A percentile compares a stretch with the other conserved stretches of the same genome.
Evolutionary conservation across 1,140 invertebrate genomes (phyloP).

Genomic region (Drosophila bipectinata): DNA sequence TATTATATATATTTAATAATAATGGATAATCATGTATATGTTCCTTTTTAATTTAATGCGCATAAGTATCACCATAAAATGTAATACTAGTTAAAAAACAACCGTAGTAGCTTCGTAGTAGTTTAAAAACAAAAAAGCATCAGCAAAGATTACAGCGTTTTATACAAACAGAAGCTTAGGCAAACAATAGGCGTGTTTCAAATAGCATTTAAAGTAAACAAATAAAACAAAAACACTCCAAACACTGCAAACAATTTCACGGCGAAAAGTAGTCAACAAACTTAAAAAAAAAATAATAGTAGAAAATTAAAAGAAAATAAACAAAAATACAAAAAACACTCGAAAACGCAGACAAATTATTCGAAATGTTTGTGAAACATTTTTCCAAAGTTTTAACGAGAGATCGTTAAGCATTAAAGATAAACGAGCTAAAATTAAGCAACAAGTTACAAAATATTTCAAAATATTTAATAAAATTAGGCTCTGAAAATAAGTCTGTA

Average conservation of each 20-base stretch:
- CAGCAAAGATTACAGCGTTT: conserved; percentile 59
- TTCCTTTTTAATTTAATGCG: conserved; percentile 83
- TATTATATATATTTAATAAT: conserved; percentile 64
- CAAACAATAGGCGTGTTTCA: conserved; percentile 61
- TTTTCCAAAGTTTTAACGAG: conserved; percentile 47
- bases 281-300: conserved; percentile 18
- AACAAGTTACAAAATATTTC: conserved; percentile 50
- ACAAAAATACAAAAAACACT: conserved; percentile 26
- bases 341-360: conserved; percentile 45
- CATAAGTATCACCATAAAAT: conserved; percentile 64
- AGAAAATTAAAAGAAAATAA: conserved; percentile 30
- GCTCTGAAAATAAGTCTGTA: conserved; percentile 22
- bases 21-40: conserved; percentile 80
- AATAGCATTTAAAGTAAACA: conserved; percentile 30
- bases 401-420: conserved; percentile 25
- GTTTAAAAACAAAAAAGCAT: conserved; percentile 39
- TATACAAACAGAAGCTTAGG: conserved; percentile 43
- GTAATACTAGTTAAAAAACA: conserved; percentile 60
- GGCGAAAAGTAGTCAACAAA: conserved; percentile 52
- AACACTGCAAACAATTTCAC: conserved; percentile 28
- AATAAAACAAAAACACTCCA: conserved; percentile 7
- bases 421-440: conserved; percentile 57
- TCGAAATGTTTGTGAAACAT: conserved; percentile 76
- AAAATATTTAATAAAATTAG: conserved; percentile 59
- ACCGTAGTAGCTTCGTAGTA: conserved; percentile 73